phyloP scores from a whole-genome alignment of 1,140 invertebrate genomes.

The Temnothorax curvispinosus region DNA sequence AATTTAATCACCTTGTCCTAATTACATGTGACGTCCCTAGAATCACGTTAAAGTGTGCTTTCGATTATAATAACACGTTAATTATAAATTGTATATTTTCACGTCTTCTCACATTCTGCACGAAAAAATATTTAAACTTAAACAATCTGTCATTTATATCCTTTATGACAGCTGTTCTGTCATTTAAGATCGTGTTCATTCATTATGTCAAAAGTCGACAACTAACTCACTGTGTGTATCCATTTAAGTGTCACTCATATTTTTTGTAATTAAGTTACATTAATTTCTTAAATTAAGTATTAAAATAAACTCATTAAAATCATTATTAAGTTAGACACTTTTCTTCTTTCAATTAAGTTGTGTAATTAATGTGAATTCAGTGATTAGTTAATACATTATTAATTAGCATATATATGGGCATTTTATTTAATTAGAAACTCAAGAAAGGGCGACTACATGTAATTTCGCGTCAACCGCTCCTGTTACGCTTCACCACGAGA shows the following conservation, averaged over 20 bases:
- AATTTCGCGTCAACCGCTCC: not conserved
- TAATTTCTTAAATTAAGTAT: not conserved
- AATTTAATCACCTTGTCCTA: not conserved
- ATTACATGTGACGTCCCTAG: not conserved
- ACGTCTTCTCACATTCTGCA: not conserved
- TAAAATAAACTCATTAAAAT: not conserved
- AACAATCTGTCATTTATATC: not conserved
- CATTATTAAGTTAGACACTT: not conserved
- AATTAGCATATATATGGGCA: not conserved
- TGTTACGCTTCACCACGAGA: slow-evolving; percentile 16
- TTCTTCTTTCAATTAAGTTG: not conserved
- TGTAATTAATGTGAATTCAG: not conserved
- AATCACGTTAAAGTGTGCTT: not conserved
- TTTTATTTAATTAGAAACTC: not conserved
- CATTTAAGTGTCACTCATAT: not conserved
- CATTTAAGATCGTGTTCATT: not conserved
- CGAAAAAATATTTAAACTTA: not conserved
- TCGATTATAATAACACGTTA: not conserved
- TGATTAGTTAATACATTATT: slow-evolving; percentile 8
- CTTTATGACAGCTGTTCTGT: not conserved
- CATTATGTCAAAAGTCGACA: not conserved
- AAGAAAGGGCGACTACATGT: no score
- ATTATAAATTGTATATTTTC: not conserved
- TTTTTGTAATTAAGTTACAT: not conserved
- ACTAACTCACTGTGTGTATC: not conserved